A percentile compares a stretch with the other conserved stretches of the same genome.
phyloP scores from a whole-genome alignment of 2,888 invertebrate genomes.

The Rhagonycha fulva region DNA sequence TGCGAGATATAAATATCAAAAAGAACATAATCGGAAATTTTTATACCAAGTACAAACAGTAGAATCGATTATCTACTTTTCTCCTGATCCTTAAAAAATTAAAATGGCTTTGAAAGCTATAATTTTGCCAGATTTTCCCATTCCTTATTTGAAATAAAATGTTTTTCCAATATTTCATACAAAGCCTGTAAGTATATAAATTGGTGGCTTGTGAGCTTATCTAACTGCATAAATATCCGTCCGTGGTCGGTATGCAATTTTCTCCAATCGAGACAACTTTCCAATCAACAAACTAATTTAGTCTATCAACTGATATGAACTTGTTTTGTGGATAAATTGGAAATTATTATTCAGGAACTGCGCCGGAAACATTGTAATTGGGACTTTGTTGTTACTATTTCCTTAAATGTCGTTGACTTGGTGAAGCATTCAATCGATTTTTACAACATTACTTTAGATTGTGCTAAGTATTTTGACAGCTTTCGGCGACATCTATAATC shows the following conservation, averaged over 20 bases:
- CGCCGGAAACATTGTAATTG: neutral
- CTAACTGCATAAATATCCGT: neutral
- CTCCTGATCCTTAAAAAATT: neutral
- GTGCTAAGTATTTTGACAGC: no score
- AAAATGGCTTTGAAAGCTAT: neutral
- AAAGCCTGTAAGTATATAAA: neutral
- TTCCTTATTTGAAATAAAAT: neutral
- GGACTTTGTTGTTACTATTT: neutral
- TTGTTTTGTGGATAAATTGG: neutral
- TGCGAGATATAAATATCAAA: slow-evolving; percentile 7
- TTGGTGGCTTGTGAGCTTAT: neutral
- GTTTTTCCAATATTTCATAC: neutral
- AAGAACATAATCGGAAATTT: slow-evolving; percentile 11
- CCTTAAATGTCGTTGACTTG: neutral
- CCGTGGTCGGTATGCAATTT: neutral
- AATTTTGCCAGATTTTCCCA: neutral
- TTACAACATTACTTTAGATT: no score
- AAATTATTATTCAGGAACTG: neutral
- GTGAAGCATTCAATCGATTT: neutral
- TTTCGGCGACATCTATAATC: no score
- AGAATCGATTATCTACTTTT: neutral
- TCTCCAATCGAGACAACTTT: neutral
- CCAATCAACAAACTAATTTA: neutral
- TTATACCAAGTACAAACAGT: slow-evolving; percentile 2
- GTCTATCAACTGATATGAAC: neutral